phyloP scores from a whole-genome alignment of 2,888 invertebrate genomes.

The Heliconius ismenius region DNA sequence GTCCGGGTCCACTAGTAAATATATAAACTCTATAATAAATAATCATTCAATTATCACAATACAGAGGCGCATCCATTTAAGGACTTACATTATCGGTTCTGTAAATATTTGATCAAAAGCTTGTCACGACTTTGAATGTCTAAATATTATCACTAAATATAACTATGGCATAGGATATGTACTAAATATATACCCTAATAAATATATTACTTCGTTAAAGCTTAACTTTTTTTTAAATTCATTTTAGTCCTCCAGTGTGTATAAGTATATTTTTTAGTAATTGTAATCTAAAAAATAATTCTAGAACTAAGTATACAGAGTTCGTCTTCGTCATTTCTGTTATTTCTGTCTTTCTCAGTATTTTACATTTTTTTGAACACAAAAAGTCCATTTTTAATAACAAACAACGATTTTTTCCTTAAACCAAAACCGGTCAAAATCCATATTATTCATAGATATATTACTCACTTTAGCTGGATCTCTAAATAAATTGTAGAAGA shows the following conservation, averaged over 20 bases:
- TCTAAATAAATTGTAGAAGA: too few relatives aligned
- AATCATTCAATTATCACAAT: conserved; percentile 6
- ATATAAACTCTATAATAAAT: not conserved
- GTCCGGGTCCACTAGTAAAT: too few relatives aligned
- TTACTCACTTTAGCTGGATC: not conserved
- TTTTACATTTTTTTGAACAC: too few relatives aligned
- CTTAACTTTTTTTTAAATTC: not conserved
- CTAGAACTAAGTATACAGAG: too few relatives aligned
- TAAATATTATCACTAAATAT: conserved; percentile 8
- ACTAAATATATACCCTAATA: not conserved
- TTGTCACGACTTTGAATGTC: conserved; percentile 26
- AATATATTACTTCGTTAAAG: not conserved
- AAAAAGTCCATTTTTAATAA: too few relatives aligned
- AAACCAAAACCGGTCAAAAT: too few relatives aligned
- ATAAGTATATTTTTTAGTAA: too few relatives aligned
- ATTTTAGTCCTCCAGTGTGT: too few relatives aligned
- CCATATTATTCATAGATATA: too few relatives aligned
- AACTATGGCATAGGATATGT: not conserved
- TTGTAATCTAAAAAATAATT: too few relatives aligned
- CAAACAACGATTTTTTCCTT: too few relatives aligned
- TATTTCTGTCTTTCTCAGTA: not conserved
- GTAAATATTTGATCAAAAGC: conserved; percentile 19
- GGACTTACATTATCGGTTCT: conserved; percentile 6
- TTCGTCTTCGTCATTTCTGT: not conserved
- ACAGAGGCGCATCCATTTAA: not conserved